Conservation (phyloP, 2,113 vertebrate genomes). For the Arothron firmamentum region DNA sequence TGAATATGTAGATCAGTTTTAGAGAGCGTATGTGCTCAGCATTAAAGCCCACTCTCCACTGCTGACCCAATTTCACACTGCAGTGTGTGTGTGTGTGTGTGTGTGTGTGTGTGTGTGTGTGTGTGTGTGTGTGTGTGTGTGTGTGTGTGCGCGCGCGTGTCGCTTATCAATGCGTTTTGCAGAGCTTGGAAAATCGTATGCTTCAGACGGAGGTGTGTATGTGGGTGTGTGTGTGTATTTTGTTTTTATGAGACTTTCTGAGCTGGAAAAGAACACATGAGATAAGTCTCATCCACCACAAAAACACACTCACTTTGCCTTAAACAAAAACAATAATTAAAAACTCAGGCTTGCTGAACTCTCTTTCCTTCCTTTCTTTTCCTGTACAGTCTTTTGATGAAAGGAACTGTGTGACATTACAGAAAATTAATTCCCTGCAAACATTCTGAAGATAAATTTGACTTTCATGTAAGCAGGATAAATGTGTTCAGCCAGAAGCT, state of each 20-base stretch:
- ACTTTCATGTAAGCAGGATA: neutral
- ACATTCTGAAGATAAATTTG: neutral
- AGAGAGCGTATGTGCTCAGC: slow-evolving; percentile 73
- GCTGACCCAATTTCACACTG: slow-evolving; percentile 75
- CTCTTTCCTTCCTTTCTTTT: too few species aligned
- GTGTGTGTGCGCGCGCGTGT: slow-evolving; percentile 1
- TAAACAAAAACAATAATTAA: slow-evolving; percentile 23
- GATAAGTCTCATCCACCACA: slow-evolving; percentile 31
- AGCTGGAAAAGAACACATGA: slow-evolving; percentile 14
- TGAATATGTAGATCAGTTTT: slow-evolving; percentile 76
- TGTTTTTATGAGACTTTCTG: slow-evolving; percentile 26
- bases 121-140: slow-evolving; percentile 4
- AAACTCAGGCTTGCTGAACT: neutral
- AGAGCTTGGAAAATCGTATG: slow-evolving; percentile 46
- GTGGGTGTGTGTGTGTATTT: slow-evolving; percentile 19
- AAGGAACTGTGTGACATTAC: neutral
- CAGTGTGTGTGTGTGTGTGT: slow-evolving; percentile 50
- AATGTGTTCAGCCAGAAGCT: neutral
- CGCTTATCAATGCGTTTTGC: slow-evolving; percentile 66
- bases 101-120: slow-evolving; percentile 16
- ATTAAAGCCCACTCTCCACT: slow-evolving; percentile 74
- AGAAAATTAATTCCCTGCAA: too few species aligned
- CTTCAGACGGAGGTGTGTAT: slow-evolving; percentile 36
- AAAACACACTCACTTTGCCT: slow-evolving; percentile 18
- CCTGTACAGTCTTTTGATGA: neutral